phyloP scores from a whole-genome alignment of 2,888 invertebrate species.

The Habrosyne pyritoides region DNA sequence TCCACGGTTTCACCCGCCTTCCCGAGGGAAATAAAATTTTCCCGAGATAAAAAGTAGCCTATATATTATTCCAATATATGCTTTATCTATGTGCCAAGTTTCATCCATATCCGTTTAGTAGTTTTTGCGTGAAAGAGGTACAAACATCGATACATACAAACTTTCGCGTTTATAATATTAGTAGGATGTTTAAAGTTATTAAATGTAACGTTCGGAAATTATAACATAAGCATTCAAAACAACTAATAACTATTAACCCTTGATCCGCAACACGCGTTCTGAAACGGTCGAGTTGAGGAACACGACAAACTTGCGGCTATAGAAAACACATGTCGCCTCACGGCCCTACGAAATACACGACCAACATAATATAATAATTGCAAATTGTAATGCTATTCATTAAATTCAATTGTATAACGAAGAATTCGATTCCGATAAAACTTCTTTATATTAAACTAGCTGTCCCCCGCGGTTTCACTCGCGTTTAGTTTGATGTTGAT shows the following conservation, averaged over 20 bases:
- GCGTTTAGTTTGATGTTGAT: no score
- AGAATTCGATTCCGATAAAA: slow-evolving; percentile 14
- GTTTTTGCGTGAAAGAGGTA: no score
- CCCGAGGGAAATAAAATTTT: no score
- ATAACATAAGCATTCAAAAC: slow-evolving; percentile 25
- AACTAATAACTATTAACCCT: slow-evolving; percentile 56
- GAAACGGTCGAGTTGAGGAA: slow-evolving; percentile 21
- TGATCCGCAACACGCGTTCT: slow-evolving; percentile 25
- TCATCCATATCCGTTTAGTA: no score
- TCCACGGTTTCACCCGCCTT: no score
- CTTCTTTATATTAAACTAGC: background rate
- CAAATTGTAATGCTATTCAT: slow-evolving; percentile 13
- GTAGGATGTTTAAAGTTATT: no score
- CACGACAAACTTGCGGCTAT: slow-evolving; percentile 47
- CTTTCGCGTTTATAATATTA: no score
- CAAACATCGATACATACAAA: no score
- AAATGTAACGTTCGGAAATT: background rate
- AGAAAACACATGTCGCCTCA: slow-evolving; percentile 48
- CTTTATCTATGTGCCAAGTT: no score
- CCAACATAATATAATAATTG: slow-evolving; percentile 6
- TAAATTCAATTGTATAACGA: slow-evolving; percentile 6
- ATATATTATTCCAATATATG: no score
- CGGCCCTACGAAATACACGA: slow-evolving; percentile 18
- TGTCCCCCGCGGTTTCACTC: no score
- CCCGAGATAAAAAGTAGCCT: no score